These are phyloP conservation scores for Saimiri boliviensis DNA, from an alignment of 2,113 vertebrate genomes.

Conservation along the genomic window DNA sequence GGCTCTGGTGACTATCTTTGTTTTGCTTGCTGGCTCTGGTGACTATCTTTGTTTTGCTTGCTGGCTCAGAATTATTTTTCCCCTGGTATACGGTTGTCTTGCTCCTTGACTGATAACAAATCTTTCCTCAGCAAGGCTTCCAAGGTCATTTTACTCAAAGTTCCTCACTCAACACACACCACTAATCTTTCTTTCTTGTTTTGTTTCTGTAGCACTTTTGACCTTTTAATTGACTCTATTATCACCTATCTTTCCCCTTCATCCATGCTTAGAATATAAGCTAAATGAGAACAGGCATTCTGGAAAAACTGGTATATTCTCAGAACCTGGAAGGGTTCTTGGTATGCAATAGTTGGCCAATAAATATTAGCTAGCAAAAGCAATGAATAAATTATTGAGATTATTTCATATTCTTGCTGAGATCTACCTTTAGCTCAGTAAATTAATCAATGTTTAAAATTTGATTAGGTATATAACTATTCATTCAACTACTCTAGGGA, in stretches of 20 bases:
- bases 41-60: background rate
- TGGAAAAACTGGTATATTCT: background rate
- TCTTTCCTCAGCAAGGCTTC: background rate
- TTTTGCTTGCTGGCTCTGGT: background rate
- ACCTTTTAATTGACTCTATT: background rate
- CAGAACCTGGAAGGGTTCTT: background rate
- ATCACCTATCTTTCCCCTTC: background rate
- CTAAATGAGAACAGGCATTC: background rate
- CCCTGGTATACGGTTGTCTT: no score
- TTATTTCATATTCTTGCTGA: conserved; percentile 33
- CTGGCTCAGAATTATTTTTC: background rate
- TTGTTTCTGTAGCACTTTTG: background rate
- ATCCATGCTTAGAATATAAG: background rate
- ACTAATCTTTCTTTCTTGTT: background rate
- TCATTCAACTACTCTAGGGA: conserved; percentile 6
- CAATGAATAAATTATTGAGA: conserved; percentile 40
- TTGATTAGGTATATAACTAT: conserved; percentile 46
- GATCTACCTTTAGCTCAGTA: conserved; percentile 34
- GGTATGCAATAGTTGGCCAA: background rate
- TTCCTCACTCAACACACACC: background rate
- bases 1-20: background rate
- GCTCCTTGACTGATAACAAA: background rate
- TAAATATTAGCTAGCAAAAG: conserved; percentile 54
- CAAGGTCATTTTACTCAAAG: background rate
- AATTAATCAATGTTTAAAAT: conserved; percentile 45